phyloP scores from a whole-genome alignment of 1,140 invertebrate species.

The Anthonomus grandis region DNA sequence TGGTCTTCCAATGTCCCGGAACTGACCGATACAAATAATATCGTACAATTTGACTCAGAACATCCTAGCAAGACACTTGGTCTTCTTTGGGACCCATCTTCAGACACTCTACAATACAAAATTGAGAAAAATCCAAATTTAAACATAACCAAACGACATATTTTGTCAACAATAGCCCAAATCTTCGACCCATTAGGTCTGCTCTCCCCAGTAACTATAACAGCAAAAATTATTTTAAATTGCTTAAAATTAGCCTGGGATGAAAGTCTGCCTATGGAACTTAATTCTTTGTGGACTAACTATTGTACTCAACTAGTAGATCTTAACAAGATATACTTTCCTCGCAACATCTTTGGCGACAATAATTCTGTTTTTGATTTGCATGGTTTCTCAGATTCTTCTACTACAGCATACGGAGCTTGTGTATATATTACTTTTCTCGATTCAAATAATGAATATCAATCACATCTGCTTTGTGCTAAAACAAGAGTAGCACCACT shows the following conservation, averaged over 20 bases:
- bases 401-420: no score
- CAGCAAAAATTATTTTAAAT: no score
- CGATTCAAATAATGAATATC: slow-evolving; percentile 10
- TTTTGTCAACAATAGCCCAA: slow-evolving; percentile 34
- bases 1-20: slow-evolving; percentile 10
- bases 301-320: no score
- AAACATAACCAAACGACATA: slow-evolving; percentile 35
- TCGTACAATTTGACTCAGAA: background rate
- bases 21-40: no score
- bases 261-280: no score
- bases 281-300: no score
- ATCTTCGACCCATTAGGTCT: no score
- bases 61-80: background rate
- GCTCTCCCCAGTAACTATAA: no score
- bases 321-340: no score
- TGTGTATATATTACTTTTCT: no score
- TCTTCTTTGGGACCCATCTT: background rate
- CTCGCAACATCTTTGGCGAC: no score
- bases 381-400: background rate
- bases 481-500: slow-evolving; percentile 37
- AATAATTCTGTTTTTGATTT: background rate
- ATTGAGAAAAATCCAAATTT: background rate
- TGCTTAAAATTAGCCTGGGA: no score
- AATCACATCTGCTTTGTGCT: slow-evolving; percentile 19
- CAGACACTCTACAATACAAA: background rate